Conservation (phyloP, 2,797 vertebrate genomes). For the Rhinella marina region DNA sequence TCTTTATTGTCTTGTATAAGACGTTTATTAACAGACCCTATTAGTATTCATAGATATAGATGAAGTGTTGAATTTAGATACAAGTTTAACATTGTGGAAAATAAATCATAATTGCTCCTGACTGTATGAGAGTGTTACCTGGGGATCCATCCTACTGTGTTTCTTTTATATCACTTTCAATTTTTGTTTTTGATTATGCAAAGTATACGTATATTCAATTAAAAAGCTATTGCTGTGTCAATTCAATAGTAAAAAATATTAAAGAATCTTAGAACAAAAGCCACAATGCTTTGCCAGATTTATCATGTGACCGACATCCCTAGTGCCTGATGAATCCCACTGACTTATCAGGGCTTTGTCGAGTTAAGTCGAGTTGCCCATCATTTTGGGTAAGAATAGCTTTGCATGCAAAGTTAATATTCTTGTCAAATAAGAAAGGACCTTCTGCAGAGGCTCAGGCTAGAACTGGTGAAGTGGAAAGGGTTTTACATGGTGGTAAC, state of each 20-base stretch:
- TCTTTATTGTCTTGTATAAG: constrained; percentile 47
- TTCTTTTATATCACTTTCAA: constrained; percentile 14
- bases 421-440: too few species aligned
- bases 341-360: too few species aligned
- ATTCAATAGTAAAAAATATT: too few species aligned
- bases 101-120: constrained; percentile 22
- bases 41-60: constrained; percentile 54
- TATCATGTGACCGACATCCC: too few species aligned
- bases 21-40: constrained; percentile 52
- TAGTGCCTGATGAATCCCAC: too few species aligned
- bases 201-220: neutral
- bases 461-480: too few species aligned
- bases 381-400: too few species aligned
- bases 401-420: too few species aligned
- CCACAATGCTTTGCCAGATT: neutral
- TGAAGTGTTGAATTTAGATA: constrained; percentile 55
- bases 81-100: constrained; percentile 27
- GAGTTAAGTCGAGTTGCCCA: too few species aligned
- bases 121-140: constrained; percentile 12
- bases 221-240: too few species aligned
- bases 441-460: too few species aligned
- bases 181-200: constrained; percentile 23
- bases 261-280: neutral
- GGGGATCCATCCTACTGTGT: neutral
- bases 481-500: too few species aligned